phyloP scores from a whole-genome alignment of 2,113 vertebrate genomes.

The Rattus rattus region DNA sequence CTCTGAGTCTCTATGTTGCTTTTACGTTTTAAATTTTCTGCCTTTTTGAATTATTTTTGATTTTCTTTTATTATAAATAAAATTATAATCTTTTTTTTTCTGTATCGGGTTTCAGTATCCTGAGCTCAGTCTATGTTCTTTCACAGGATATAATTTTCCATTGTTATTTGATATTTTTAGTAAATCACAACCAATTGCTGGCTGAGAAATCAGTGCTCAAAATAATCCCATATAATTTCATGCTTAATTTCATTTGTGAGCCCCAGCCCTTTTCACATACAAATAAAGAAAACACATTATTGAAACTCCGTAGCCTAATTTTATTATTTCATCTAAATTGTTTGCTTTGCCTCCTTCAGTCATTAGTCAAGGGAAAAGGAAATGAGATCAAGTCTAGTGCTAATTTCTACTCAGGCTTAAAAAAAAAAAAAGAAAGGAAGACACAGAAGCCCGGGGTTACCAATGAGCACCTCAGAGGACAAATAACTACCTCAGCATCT shows the following conservation, averaged over 20 bases:
- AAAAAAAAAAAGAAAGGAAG: neutral
- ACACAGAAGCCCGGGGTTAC: neutral
- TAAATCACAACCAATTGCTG: neutral
- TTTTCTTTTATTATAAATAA: neutral
- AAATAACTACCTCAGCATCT: constrained; percentile 33
- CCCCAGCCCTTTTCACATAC: neutral
- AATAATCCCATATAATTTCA: constrained; percentile 48
- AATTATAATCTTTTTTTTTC: neutral
- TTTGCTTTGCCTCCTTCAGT: constrained; percentile 42
- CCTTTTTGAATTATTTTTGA: neutral
- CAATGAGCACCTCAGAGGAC: neutral
- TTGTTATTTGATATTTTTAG: constrained; percentile 1
- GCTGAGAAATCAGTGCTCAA: neutral
- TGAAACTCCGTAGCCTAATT: constrained; percentile 58
- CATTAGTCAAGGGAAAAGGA: constrained; percentile 59
- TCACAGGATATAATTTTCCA: neutral
- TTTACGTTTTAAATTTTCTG: neutral
- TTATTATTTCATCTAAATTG: constrained; percentile 58
- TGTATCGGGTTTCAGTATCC: neutral
- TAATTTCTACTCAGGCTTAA: constrained; percentile 33
- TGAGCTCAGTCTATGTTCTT: neutral
- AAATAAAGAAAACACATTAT: constrained; percentile 56
- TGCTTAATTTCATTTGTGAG: constrained; percentile 57
- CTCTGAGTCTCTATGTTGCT: neutral
- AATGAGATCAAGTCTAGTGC: constrained; percentile 41